These are phyloP conservation scores for Zosterops pallidus DNA, from an alignment of 2,113 vertebrate genomes.

Conservation along the genomic window DNA sequence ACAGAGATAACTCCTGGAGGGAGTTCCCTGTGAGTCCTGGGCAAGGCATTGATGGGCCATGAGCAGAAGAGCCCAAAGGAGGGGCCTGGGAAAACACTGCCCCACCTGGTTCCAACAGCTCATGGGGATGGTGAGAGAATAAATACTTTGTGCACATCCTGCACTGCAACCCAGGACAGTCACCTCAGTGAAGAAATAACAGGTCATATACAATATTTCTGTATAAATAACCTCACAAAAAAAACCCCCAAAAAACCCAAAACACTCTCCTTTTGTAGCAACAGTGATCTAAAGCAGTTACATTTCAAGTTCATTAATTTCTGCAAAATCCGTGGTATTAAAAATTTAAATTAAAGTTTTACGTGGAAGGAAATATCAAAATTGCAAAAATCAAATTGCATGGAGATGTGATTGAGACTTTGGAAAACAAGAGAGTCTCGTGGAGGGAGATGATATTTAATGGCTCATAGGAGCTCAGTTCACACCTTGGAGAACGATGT, in stretches of 20 bases:
- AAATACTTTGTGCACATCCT: too few species aligned
- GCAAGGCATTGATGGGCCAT: too few species aligned
- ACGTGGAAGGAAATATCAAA: not conserved
- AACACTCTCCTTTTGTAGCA: not conserved
- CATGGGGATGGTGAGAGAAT: too few species aligned
- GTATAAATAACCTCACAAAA: not conserved
- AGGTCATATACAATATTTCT: not conserved
- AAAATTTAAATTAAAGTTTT: not conserved
- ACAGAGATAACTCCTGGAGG: too few species aligned
- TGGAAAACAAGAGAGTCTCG: not conserved
- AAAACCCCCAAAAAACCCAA: not conserved
- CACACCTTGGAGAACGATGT: not conserved
- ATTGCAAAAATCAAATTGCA: not conserved
- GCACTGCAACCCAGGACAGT: too few species aligned
- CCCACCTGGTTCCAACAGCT: too few species aligned
- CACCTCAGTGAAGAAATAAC: not conserved
- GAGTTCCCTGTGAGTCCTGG: too few species aligned
- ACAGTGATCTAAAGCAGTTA: accelerated
- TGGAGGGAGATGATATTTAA: not conserved
- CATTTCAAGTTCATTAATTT: not conserved
- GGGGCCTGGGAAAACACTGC: too few species aligned
- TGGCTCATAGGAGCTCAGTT: not conserved
- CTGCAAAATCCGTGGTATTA: not conserved
- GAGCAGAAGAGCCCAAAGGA: too few species aligned
- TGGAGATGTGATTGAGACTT: not conserved